phyloP scores from a whole-genome alignment of 2,888 invertebrate genomes.

The Hyles lineata region DNA sequence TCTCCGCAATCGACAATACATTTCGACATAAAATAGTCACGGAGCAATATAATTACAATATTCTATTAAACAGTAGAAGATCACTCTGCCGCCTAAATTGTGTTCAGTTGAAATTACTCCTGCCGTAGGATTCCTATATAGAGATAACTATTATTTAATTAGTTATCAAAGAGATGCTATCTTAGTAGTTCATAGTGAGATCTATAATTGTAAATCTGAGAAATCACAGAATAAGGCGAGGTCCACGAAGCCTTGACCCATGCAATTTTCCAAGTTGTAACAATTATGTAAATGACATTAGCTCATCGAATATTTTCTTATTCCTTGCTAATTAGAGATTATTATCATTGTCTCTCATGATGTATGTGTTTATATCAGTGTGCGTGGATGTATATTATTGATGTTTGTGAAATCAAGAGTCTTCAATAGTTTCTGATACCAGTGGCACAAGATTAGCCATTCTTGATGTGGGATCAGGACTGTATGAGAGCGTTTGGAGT shows the following conservation, averaged over 20 bases:
- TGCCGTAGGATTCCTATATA: too few species aligned
- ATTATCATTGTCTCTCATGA: too few species aligned
- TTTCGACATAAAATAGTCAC: too few species aligned
- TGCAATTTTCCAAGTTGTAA: conserved; percentile 1
- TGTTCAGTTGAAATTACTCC: not conserved
- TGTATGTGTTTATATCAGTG: too few species aligned
- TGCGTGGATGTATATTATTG: too few species aligned
- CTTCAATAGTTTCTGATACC: too few species aligned
- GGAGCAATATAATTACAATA: not conserved
- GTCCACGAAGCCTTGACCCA: not conserved
- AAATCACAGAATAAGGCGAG: not conserved
- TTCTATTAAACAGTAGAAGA: not conserved
- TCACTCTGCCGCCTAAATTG: not conserved
- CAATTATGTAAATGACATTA: not conserved
- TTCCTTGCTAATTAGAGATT: not conserved
- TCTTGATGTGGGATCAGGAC: too few species aligned
- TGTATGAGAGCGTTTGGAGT: too few species aligned
- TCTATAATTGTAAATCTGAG: not conserved
- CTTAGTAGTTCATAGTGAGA: not conserved
- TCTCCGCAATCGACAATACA: too few species aligned
- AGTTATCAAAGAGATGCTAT: not conserved
- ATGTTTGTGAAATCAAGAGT: too few species aligned
- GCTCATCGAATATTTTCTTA: not conserved
- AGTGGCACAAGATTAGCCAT: too few species aligned
- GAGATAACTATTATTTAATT: not conserved